These are phyloP conservation scores for Paradoxurus hermaphroditus DNA, from an alignment of 2,113 vertebrate genomes.

Conservation along the genomic window DNA sequence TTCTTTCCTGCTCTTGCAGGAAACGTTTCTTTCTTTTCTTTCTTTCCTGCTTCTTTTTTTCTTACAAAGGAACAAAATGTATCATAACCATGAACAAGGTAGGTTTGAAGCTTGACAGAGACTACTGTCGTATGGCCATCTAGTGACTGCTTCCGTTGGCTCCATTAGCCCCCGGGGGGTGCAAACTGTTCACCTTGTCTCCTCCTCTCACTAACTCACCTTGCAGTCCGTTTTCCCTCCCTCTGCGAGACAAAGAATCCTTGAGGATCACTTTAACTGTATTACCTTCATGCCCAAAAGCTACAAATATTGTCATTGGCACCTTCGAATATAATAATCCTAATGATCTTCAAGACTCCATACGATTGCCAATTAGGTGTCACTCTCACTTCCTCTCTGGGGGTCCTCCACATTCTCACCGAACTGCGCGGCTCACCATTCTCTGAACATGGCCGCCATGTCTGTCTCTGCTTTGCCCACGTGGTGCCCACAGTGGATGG, in stretches of 20 bases:
- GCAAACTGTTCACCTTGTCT: background rate
- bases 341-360: background rate
- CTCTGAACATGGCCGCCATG: rapidly evolving
- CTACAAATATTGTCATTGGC: background rate
- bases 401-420: no score
- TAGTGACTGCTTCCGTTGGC: background rate
- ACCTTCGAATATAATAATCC: background rate
- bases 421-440: rapidly evolving
- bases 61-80: background rate
- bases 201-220: background rate
- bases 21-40: background rate
- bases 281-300: background rate
- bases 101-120: background rate
- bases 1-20: background rate
- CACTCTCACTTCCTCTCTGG: rapidly evolving
- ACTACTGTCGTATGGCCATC: background rate
- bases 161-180: background rate
- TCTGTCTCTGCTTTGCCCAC: background rate
- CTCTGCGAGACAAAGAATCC: background rate
- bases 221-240: background rate
- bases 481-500: no score
- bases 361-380: background rate
- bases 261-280: background rate
- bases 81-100: background rate
- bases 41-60: background rate